A percentile compares a stretch with the other conserved stretches of the same genome.
phyloP scores from a whole-genome alignment of 2,797 vertebrate genomes.

The Sebastes minor region DNA sequence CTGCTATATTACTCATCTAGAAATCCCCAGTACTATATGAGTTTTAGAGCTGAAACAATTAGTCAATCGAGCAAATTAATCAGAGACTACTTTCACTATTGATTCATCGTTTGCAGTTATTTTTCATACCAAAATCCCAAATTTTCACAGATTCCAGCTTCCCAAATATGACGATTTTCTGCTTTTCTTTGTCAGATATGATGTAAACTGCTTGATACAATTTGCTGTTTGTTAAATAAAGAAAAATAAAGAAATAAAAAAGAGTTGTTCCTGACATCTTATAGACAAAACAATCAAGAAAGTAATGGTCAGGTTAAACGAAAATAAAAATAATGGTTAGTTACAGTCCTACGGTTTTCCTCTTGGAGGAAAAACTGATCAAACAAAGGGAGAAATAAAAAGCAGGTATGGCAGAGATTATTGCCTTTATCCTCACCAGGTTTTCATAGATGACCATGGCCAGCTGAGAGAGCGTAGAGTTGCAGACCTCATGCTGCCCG shows the following conservation, averaged over 20 bases:
- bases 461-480: conserved; percentile 88
- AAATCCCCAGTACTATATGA: background rate
- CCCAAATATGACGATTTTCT: background rate
- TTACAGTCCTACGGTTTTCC: background rate
- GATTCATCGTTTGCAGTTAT: background rate
- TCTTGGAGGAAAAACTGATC: background rate
- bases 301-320: background rate
- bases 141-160: background rate
- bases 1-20: background rate
- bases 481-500: conserved; percentile 95
- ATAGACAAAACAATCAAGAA: background rate
- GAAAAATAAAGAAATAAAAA: too few relatives aligned
- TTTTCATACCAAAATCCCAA: background rate
- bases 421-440: conserved; percentile 84
- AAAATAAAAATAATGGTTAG: background rate
- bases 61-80: background rate
- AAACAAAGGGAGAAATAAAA: background rate
- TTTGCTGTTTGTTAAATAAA: background rate
- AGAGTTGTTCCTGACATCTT: background rate
- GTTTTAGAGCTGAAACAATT: background rate
- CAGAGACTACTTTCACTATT: background rate
- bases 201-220: background rate
- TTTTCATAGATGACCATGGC: conserved; percentile 94
- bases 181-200: background rate
- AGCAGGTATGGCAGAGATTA: background rate